Percentiles rank a stretch among this genome's conserved stretches.
Conservation (phyloP, 2,113 vertebrate genomes). For the Nyctereutes procyonoides region DNA sequence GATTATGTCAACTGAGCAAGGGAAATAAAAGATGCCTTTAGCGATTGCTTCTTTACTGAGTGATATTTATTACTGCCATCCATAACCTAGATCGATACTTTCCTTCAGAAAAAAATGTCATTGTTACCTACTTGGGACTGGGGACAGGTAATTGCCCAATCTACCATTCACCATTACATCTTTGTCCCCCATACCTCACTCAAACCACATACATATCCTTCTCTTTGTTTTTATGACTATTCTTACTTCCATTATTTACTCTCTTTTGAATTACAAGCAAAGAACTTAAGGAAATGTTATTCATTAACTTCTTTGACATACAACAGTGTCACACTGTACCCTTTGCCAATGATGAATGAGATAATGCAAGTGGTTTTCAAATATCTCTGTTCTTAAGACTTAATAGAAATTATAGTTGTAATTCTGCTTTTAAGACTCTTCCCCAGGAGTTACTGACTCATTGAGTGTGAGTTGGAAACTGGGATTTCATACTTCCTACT, state of each 20-base stretch:
- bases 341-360: neutral
- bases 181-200: neutral
- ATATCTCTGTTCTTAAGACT: neutral
- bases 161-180: neutral
- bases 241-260: neutral
- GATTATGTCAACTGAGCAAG: slow-evolving; percentile 47
- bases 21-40: slow-evolving; percentile 51
- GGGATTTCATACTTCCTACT: neutral
- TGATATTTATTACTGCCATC: slow-evolving; percentile 65
- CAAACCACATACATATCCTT: neutral
- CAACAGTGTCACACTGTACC: neutral
- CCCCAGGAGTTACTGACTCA: neutral
- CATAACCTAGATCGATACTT: slow-evolving; percentile 46
- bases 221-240: neutral
- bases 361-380: neutral
- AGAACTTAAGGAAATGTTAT: neutral
- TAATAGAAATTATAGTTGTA: neutral
- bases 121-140: slow-evolving; percentile 31
- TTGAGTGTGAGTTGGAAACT: neutral
- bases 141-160: neutral
- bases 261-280: neutral
- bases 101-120: neutral
- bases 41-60: neutral
- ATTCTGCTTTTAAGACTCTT: neutral
- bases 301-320: neutral